A percentile compares a stretch with the other conserved stretches of the same genome.
Conservation (phyloP, 2,888 invertebrate species). For the Unio delphinus region DNA sequence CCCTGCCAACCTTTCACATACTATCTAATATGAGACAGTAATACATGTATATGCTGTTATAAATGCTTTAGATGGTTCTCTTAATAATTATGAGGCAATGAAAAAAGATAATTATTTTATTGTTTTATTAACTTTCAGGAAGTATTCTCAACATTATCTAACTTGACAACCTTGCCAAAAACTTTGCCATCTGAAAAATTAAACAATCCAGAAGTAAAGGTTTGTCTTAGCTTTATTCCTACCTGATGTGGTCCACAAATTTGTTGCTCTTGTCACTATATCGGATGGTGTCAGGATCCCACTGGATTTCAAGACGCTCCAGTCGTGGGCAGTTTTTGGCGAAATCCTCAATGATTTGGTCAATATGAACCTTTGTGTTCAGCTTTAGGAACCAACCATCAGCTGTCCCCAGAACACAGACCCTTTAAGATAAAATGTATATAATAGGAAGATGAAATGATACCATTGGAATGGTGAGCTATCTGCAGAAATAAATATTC, state of each 20-base stretch:
- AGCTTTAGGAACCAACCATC: constrained; percentile 97
- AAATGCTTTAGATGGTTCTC: too few species aligned
- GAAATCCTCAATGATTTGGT: constrained; percentile 97
- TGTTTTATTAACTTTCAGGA: too few species aligned
- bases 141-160: too few species aligned
- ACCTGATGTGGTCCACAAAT: constrained; percentile 95
- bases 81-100: too few species aligned
- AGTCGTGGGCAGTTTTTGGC: constrained; percentile 91
- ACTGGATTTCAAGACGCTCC: constrained; percentile 93
- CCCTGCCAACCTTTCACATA: too few species aligned
- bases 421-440: constrained; percentile 76
- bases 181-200: neutral
- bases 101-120: too few species aligned
- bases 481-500: neutral
- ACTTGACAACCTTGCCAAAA: neutral
- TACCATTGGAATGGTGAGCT: neutral
- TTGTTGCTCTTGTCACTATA: constrained; percentile 99
- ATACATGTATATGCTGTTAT: too few species aligned
- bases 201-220: neutral
- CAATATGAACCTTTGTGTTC: constrained; percentile 83
- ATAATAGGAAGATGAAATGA: too few species aligned
- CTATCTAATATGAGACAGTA: too few species aligned
- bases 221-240: constrained; percentile 6
- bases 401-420: constrained; percentile 96
- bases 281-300: constrained; percentile 98